These are phyloP conservation scores for Eilema sororculum DNA, from an alignment of 2,888 invertebrate species.

Conservation along the genomic window DNA sequence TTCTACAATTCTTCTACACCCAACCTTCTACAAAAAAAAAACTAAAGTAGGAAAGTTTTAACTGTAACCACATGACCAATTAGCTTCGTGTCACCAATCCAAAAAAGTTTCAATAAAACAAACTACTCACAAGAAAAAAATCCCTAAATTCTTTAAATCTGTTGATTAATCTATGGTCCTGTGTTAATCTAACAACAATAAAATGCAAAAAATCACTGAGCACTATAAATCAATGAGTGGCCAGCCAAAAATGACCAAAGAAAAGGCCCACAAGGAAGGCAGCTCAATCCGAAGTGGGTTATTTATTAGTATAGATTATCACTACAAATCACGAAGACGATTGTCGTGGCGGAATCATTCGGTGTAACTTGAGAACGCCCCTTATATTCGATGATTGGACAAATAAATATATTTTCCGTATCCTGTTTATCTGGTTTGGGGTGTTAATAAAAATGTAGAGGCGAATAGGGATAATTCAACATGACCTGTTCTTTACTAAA, in stretches of 20 bases:
- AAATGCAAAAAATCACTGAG: slow-evolving; percentile 63
- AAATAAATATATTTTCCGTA: slow-evolving; percentile 87
- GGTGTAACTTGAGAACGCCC: slow-evolving; percentile 86
- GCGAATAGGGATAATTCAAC: slow-evolving; percentile 53
- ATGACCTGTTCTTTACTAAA: not conserved
- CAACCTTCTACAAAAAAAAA: not conserved
- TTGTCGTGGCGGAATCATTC: slow-evolving; percentile 79
- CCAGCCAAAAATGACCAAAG: slow-evolving; percentile 57
- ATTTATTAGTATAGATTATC: slow-evolving; percentile 85
- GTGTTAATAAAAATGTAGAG: slow-evolving; percentile 87
- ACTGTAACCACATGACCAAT: not conserved
- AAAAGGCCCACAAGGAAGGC: slow-evolving; percentile 72
- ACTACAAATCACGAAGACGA: slow-evolving; percentile 83
- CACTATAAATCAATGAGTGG: slow-evolving; percentile 65
- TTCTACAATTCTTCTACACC: not conserved
- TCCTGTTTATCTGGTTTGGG: slow-evolving; percentile 85
- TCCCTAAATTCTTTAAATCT: slow-evolving; percentile 41
- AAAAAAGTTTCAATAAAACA: slow-evolving; percentile 36
- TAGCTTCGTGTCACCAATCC: not conserved
- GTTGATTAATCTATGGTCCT: slow-evolving; percentile 51
- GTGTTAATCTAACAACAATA: slow-evolving; percentile 54
- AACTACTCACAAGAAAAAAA: slow-evolving; percentile 41
- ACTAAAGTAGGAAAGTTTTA: not conserved
- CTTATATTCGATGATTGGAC: slow-evolving; percentile 86
- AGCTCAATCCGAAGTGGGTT: slow-evolving; percentile 84